Evolutionary conservation across 2,888 invertebrate species (phyloP), one percentile per base, ranked within the genome.

Genomic region (Drosophila hamatofila): DNA sequence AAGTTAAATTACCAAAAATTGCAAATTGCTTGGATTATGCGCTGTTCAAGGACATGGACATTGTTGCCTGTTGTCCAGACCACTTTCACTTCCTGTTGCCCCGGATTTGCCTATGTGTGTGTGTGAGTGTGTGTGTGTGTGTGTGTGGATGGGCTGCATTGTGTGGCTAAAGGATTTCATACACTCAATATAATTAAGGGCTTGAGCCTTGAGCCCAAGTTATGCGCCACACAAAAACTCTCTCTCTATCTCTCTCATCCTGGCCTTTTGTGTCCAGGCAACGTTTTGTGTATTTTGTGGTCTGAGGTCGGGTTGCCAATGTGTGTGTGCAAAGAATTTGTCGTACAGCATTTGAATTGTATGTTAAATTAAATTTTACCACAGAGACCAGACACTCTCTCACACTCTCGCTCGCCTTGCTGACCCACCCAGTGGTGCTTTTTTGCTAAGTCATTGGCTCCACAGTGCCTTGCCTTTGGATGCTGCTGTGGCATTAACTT

Each of bases 1-100:
- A 89, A 87, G 90, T 88, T 88, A 89, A 91, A 91, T 91, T 91
- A 87, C 91, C 91, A 90, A 92, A 91, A 91, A 90, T 91, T 91
- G 91, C 91, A 91, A 91, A 91, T 91, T 91, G 90, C 82, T 88
- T 79, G 90, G 91, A 91, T 89, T 87, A 85, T 81, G 77, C 72
- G 78, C 62, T 68, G 75, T 80, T 69, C 78, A 84, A 82, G 83
- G 73, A 86, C 82, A 84, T 77, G 61, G 70, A 79, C 44, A 62
- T 48, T 55, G 59, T 49, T 64, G 66, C 39, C 60, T 54, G 51
- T 59, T 78, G 71, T 76, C 59, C 62, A 49, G 78, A 68, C 69
- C 81, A 88, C 88, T 87, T 88, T 87, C 88, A 88, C 86, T 82
- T 85, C 82, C 78, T 76, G 80, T 78, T 70, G 63, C 61, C 71